Base-by-base conservation (phyloP, 2,797 vertebrate species). In the Adrianichthys oophorus region DNA sequence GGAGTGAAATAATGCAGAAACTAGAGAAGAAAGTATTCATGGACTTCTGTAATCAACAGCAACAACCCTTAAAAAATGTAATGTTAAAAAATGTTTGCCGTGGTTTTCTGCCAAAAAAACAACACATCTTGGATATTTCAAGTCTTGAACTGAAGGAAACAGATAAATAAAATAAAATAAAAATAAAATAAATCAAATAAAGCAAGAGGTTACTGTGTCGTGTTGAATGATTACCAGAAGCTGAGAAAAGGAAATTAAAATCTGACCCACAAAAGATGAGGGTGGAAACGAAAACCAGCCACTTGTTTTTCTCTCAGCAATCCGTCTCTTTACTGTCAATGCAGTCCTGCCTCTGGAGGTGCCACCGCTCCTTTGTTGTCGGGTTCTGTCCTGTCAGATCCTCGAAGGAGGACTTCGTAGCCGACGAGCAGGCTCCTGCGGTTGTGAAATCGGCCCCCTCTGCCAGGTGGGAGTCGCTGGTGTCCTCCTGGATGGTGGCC, bases 401-500 rank as follows among this genome's bases (percentile, higher is more conserved):
- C 92, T 97, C 96, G 23, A 94, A 99, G 86, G 97, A 98, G 87
- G 95, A 97, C 80, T 93, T 95, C 0, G 90, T 93, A 1, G 90
- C 87, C 88, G 93, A 95, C 85, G 88, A 94, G 0, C 88, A 94
- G 0, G 92, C 88, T 84, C 91, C 91, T 85, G 90, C 95, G 56
- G 88, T 95, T 42, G 93, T 94, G 90, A 94, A 96, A 79, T 93
- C 94, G 66, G 77, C 90, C 0, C 96, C 95, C 78, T 96, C 95
- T 0, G 90, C 95, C 5, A 74, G 83, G 69, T 95, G 95, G 15
- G 94, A 97, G 93, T 94, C 96, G 1, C 82, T 98, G 19, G 92
- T 93, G 89, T 99, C 96, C 88, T 99, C 98, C 91, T 95, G 95
- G 85, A 99, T 99, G 2, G 97, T 99, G 89, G 93, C 95, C 97